Evolutionary conservation across 2,797 vertebrate species (phyloP), one percentile per base, ranked within the genome.

Genomic region (Florisuga fusca): DNA sequence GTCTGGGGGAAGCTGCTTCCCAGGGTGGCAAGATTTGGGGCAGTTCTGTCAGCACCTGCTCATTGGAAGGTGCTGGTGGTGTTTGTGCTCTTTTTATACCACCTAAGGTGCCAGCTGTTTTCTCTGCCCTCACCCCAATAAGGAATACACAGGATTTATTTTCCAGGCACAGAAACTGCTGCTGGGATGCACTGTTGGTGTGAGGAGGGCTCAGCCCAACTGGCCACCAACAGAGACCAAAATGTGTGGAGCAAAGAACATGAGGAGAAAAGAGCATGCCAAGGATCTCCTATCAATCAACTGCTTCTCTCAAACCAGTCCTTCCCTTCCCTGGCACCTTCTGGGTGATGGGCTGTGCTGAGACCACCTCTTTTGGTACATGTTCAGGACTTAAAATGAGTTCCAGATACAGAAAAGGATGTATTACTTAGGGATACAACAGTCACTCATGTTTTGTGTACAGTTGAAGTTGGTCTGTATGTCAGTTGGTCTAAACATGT

Each of bases 81-180:
- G n/a, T n/a, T n/a, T n/a, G n/a, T n/a, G n/a, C n/a, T n/a, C n/a
- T n/a, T n/a, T n/a, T n/a, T n/a, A 10, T 0, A 4, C 13, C 5
- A 12, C 20, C 36, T 9, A 1, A 25, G 0, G 11, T 13, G n/a
- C 55, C 21, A 6, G 17, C 59, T 1, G 0, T 27, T 63, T 55
- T 27, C 41, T 61, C 54, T 33, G 0, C 61, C 34, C 18, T 3
- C 41, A 16, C 27, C 13, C 10, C 2, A 21, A 4, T 23, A 17
- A 18, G n/a, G n/a, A n/a, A n/a, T 0, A 5, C 27, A 2, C 9
- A 10, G 26, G 3, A 10, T 26, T 34, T 23, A 4, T 34, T 18
- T 55, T 50, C 54, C 62, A 20, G n/a, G 29, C 75, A 48, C 31
- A 29, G 55, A 38, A 38, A 10, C 12, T 10, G 20, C 36, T 58